Conservation (phyloP, 2,888 invertebrate genomes). For the Drosophila emarginata region DNA sequence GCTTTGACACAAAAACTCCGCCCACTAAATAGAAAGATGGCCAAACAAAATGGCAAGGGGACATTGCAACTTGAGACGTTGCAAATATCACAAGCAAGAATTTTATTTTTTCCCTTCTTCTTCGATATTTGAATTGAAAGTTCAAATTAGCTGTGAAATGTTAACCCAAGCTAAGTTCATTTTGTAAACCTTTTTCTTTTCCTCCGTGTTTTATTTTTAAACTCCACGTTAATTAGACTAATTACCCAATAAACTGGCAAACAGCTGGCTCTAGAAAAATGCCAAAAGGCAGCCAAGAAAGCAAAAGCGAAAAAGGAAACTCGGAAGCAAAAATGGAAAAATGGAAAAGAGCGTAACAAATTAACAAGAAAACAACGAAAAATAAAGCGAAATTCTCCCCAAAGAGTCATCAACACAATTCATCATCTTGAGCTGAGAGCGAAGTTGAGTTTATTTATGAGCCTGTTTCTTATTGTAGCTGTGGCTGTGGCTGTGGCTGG, state of each 20-base stretch:
- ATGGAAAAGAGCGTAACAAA: slow-evolving; percentile 18
- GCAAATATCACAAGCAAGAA: background rate
- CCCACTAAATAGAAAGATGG: background rate
- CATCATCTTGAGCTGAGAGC: slow-evolving; percentile 59
- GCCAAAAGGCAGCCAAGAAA: background rate
- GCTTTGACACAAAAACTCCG: background rate
- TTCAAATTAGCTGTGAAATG: slow-evolving; percentile 1
- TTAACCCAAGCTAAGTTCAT: slow-evolving; percentile 7
- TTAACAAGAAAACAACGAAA: slow-evolving; percentile 29
- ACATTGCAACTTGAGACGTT: background rate
- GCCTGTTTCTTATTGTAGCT: background rate
- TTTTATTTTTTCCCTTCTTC: background rate
- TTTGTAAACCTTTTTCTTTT: slow-evolving; percentile 1
- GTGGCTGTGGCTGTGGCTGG: too few relatives aligned
- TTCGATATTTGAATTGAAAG: slow-evolving; percentile 3
- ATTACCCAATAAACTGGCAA: slow-evolving; percentile 57
- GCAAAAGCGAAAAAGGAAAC: background rate
- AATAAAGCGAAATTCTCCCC: slow-evolving; percentile 48
- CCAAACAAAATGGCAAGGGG: too few relatives aligned
- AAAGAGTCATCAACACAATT: slow-evolving; percentile 71
- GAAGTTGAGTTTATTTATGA: slow-evolving; percentile 52
- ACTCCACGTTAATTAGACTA: slow-evolving; percentile 66
- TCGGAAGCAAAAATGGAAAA: background rate
- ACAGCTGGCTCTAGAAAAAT: slow-evolving; percentile 7
- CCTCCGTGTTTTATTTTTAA: slow-evolving; percentile 33